Evolutionary conservation across 2,797 vertebrate species (phyloP), one percentile per base, ranked within the genome.

Genomic region (Hemitrygon akajei): DNA sequence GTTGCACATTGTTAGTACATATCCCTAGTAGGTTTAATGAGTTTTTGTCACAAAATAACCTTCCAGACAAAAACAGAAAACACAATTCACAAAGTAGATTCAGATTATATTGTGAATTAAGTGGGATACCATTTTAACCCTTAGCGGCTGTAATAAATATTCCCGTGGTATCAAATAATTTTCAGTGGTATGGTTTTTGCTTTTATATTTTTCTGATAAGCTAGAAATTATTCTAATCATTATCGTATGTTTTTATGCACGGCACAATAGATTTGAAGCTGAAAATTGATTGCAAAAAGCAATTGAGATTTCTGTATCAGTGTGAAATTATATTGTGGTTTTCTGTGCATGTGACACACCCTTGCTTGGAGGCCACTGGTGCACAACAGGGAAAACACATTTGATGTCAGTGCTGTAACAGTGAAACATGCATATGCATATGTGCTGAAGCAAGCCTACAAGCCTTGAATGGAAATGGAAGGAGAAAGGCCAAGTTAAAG

Each of bases 1-100:
- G 98, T 98, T 97, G 97, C 96, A 97, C 96, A 96, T 92, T 71
- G 91, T 92, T 93, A 93, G 91, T 93, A 93, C 40, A 93, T 75
- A 93, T 93, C 27, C 71, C 71, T 75, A 40, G 91, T 93, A 76
- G 56, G 91, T 76, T 93, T 93, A 93, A 93, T 93, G 91, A 93
- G 91, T 93, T 93, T 93, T 93, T 93, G 91, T 93, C 91, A 93
- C 91, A 25, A 93, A 92, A 75, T 93, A 93, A 76, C 91, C 91
- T 93, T 75, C 58, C 91, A 93, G 73, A 93, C 91, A 76, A 75
- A 93, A 93, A 92, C 91, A 92, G 91, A 75, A 92, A 73, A 76
- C 91, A 76, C 22, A 92, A 71, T 71, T 56, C 69, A 92, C 66
- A 47, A 75, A 40, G 91, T 93, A 76, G 73, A 93, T 93, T 93